These are phyloP conservation scores for Solenopsis fugax DNA, from an alignment of 1,140 invertebrate species.

Conservation along the genomic window DNA sequence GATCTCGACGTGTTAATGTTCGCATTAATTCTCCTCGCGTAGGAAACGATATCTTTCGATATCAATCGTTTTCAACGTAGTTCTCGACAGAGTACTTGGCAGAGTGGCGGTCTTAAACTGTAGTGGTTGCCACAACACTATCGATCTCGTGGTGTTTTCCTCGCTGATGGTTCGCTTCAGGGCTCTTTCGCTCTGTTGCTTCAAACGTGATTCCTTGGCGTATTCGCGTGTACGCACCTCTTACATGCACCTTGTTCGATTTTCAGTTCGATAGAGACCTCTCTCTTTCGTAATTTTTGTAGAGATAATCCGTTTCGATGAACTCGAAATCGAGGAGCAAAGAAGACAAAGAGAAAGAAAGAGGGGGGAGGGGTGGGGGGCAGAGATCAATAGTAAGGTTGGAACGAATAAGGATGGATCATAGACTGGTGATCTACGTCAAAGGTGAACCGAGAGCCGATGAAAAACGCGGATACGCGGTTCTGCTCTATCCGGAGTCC, in stretches of 20 bases:
- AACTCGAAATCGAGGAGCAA: slow-evolving; percentile 22
- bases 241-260: slow-evolving; percentile 56
- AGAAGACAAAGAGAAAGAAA: not conserved
- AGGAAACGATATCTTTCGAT: not conserved
- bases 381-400: not conserved
- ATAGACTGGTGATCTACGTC: not conserved
- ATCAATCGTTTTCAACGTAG: not conserved
- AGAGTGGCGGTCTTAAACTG: slow-evolving; percentile 61
- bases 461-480: slow-evolving; percentile 65
- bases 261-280: slow-evolving; percentile 30
- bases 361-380: not conserved
- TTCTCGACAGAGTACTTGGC: not conserved
- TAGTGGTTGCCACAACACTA: slow-evolving; percentile 81
- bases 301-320: slow-evolving; percentile 8
- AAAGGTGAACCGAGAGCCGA: slow-evolving; percentile 20
- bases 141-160: slow-evolving; percentile 74
- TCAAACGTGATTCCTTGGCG: slow-evolving; percentile 3
- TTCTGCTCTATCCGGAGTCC: slow-evolving; percentile 77
- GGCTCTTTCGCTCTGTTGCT: slow-evolving; percentile 30
- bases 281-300: not conserved
- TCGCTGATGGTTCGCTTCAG: slow-evolving; percentile 23
- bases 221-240: not conserved
- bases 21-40: slow-evolving; percentile 16
- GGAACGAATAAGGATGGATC: not conserved
- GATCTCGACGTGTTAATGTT: not conserved